These are phyloP conservation scores for Falco punctatus DNA, from an alignment of 2,113 vertebrate species.

Conservation along the genomic window DNA sequence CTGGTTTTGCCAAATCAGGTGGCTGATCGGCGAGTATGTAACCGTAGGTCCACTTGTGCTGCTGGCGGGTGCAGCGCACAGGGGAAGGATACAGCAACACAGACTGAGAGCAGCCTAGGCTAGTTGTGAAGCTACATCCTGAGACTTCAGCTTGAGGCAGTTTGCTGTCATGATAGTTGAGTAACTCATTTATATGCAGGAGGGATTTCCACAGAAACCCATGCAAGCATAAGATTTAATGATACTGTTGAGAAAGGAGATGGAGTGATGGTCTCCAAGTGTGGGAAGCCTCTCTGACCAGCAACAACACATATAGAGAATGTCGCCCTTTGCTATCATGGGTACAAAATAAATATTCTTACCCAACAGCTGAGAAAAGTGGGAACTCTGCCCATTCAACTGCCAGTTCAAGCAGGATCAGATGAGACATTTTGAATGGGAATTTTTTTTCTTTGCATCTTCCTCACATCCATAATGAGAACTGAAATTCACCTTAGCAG, in stretches of 20 bases:
- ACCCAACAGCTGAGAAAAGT: not conserved
- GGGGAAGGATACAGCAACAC: not conserved
- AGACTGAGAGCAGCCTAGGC: not conserved
- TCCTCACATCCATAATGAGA: not conserved
- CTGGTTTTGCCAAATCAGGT: not conserved
- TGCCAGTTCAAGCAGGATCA: not conserved
- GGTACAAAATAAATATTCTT: not conserved
- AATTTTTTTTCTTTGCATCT: not conserved
- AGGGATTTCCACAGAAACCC: not conserved
- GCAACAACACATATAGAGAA: not conserved
- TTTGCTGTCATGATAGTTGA: not conserved
- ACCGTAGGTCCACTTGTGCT: not conserved
- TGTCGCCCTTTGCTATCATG: not conserved
- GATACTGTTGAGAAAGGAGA: not conserved
- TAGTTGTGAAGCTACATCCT: not conserved
- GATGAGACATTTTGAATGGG: not conserved
- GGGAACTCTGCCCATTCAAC: not conserved
- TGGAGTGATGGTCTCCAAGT: not conserved
- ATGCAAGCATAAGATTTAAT: not conserved
- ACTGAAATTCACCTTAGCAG: not conserved
- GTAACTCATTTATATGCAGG: not conserved
- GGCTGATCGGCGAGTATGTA: not conserved
- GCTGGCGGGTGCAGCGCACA: not conserved
- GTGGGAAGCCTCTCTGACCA: not conserved
- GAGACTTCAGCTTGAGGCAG: constrained; percentile 12